A percentile compares a stretch with the other conserved stretches of the same genome.
Evolutionary conservation across 2,888 invertebrate genomes (phyloP).

Genomic region (Oscheius sp.): DNA sequence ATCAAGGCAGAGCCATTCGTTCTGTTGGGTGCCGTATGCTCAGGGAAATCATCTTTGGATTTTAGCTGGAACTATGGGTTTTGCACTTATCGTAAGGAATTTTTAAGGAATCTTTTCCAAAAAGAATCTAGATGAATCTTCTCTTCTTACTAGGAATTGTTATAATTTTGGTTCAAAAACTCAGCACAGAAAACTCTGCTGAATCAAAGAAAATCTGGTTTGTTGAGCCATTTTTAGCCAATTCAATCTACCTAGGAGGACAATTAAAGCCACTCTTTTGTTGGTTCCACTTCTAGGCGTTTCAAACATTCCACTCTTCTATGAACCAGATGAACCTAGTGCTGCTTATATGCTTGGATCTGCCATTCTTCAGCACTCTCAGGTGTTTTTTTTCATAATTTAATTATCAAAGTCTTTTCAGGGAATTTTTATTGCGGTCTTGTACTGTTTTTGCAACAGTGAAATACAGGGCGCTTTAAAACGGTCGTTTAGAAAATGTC

Average conservation of each 20-base stretch:
- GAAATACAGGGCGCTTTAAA: conserved; percentile 69
- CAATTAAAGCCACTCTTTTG: conserved; percentile 75
- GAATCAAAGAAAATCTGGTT: conserved; percentile 73
- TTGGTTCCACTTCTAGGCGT: conserved; percentile 75
- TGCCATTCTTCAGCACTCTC: conserved; percentile 74
- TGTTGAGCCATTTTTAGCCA: conserved; percentile 9
- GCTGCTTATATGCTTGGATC: conserved; percentile 74
- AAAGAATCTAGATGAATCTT: conserved; percentile 71
- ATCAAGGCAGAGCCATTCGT: conserved; percentile 41
- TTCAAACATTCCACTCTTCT: conserved; percentile 74
- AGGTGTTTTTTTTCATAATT: conserved; percentile 68
- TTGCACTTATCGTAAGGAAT: conserved; percentile 69
- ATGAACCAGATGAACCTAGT: conserved; percentile 71
- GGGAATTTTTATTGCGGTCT: conserved; percentile 70
- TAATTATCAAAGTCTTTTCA: conserved; percentile 37
- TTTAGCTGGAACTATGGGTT: conserved; percentile 71
- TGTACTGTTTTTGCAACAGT: conserved; percentile 67
- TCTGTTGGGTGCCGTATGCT: conserved; percentile 72
- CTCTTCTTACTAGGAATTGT: conserved; percentile 73
- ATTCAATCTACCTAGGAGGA: conserved; percentile 69
- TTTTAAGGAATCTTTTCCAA: background rate
- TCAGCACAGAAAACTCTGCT: conserved; percentile 72
- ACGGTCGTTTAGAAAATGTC: conserved; percentile 64
- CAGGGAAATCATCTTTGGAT: conserved; percentile 70
- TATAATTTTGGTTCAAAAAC: conserved; percentile 73